Percentiles rank a stretch among this genome's conserved stretches.
phyloP scores from a whole-genome alignment of 2,888 invertebrate genomes.

The Drosophila robusta region DNA sequence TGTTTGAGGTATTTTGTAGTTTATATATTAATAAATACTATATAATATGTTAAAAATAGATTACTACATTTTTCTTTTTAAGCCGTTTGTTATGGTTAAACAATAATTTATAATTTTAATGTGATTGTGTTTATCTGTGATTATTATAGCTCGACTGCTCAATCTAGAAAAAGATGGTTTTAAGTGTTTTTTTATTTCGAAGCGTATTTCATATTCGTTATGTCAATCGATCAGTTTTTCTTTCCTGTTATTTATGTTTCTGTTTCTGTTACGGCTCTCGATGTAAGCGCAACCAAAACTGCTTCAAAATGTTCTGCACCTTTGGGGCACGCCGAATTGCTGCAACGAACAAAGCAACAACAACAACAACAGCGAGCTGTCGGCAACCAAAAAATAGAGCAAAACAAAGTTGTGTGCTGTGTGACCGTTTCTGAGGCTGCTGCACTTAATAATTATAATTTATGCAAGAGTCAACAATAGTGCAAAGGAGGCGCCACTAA shows the following conservation, averaged over 20 bases:
- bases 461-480: conserved; percentile 68
- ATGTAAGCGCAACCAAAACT: conserved; percentile 28
- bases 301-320: conserved; percentile 51
- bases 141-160: no score
- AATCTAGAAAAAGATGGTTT: no score
- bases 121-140: no score
- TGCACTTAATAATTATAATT: conserved; percentile 71
- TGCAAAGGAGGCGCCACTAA: conserved; percentile 30
- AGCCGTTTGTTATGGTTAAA: no score
- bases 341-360: conserved; percentile 15
- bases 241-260: conserved; percentile 1
- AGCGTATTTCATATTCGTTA: background rate
- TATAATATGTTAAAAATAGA: no score
- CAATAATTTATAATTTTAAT: no score
- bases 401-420: conserved; percentile 43
- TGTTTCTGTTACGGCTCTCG: conserved; percentile 5
- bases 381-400: conserved; percentile 40
- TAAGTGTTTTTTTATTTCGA: background rate
- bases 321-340: conserved; percentile 39
- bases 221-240: background rate
- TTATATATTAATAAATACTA: no score
- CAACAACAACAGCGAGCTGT: conserved; percentile 12
- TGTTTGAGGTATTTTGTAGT: no score
- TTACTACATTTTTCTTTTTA: no score
- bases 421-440: conserved; percentile 24